Evolutionary conservation across 2,113 vertebrate species (phyloP), one percentile per base, ranked within the genome.

Genomic region (Amphilophus citrinellus): DNA sequence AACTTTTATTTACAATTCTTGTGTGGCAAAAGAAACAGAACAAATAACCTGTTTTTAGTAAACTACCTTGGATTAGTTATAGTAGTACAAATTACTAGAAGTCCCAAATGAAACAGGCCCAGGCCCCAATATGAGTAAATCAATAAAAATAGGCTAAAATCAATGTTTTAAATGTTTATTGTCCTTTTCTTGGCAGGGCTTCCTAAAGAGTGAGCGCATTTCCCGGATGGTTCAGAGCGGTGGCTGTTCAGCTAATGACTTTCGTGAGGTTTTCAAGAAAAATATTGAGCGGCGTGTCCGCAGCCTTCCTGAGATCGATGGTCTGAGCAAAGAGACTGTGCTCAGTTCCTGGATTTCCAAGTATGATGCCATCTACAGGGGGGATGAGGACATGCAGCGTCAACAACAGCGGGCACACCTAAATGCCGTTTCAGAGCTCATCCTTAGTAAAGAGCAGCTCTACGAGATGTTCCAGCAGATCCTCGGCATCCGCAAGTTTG

Each of bases 391-490:
- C 87, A 84, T 97, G 53, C 95, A 97, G 80, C 97, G 97, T 15
- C 97, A 96, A 42, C 92, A 97, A 0, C 97, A 96, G 53, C 95
- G 98, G n/a, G 96, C 97, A 91, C 95, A 97, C 37, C 92, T 98
- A 44, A 97, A 97, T 60, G 96, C 97, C 3, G 97, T 97, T 18
- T 98, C 98, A 0, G 98, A 99, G 94, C 97, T 99, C 56, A 99
- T 99, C 94, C 96, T 99, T 87, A 99, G 98, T 92, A 99, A 99
- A 92, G 98, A 99, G 85, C 98, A 99, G 88, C 97, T 99, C 75
- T 99, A 98, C 80, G 96, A 99, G 94, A 99, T 99, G 98, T 99
- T 99, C 92, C 98, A 99, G 88, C 98, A 98, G 94, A 98, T 99
- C 87, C 96, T 99, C 50, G 96, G 97, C 15, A 95, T 99, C 89